A percentile compares a stretch with the other conserved stretches of the same genome.
Conservation (phyloP, 2,888 invertebrate species). For the Pycnomerus fuliginosus region DNA sequence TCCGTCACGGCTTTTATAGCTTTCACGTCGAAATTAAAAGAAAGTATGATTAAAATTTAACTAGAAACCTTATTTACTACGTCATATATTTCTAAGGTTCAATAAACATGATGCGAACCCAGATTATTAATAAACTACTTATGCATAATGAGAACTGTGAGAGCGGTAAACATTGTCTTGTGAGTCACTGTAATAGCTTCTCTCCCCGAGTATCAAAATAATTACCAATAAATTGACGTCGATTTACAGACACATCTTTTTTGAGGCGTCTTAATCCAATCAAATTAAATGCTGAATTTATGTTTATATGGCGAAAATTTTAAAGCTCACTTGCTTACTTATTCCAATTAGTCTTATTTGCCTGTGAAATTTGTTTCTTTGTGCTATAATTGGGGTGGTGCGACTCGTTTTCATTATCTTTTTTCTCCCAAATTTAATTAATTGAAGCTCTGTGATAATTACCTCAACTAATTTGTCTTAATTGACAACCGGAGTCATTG, state of each 20-base stretch:
- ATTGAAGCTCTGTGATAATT: no score
- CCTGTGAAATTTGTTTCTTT: conserved; percentile 17
- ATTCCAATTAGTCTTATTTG: conserved; percentile 16
- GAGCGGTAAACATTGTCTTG: conserved; percentile 31
- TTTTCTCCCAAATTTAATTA: no score
- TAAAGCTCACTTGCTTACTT: no score
- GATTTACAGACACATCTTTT: conserved; percentile 28
- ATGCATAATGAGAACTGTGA: conserved; percentile 31
- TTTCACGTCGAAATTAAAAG: conserved; percentile 21
- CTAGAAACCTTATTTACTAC: conserved; percentile 17
- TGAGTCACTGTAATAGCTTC: conserved; percentile 30
- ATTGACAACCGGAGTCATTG: no score
- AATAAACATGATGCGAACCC: conserved; percentile 17
- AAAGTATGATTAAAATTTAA: conserved; percentile 18
- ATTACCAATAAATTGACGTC: conserved; percentile 30
- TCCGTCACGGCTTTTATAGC: conserved; percentile 12
- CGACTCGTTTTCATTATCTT: no score
- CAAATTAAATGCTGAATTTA: conserved; percentile 30
- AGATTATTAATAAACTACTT: conserved; percentile 22
- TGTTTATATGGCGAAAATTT: no score
- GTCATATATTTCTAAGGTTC: conserved; percentile 10
- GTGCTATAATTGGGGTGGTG: no score
- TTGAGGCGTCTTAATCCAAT: conserved; percentile 31
- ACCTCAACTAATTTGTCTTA: no score
- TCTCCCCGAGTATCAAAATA: conserved; percentile 31